Evolutionary conservation across 2,797 vertebrate species (phyloP), one percentile per base, ranked within the genome.

Genomic region (Masticophis lateralis): DNA sequence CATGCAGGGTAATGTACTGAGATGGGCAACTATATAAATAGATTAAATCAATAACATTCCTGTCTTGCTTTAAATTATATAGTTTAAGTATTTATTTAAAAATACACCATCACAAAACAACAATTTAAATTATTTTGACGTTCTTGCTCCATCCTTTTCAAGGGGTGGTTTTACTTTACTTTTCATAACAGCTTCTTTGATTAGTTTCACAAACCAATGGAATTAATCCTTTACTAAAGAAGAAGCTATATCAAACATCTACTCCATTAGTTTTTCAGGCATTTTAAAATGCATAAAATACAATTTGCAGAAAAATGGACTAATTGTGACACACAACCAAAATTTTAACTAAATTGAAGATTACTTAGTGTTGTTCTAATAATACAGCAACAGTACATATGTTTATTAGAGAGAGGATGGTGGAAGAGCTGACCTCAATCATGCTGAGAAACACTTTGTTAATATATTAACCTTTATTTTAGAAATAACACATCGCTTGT

Each of bases 401-500:
- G 32, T n/a, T 16, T 74, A 56, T 6, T 28, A 74, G 86, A 22
- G 3, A 79, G n/a, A 90, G 1, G 57, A 25, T 83, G 43, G 4
- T 12, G 43, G 20, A 83, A 56, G 12, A 32, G 37, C 56, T 79
- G 53, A 53, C 4, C 14, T n/a, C 59, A 1, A n/a, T 88, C 18
- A 25, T 11, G 55, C 43, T 79, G 20, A 83, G 9, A 16, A 92
- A 59, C 3, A 94, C 27, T 51, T 63, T 55, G 91, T 55, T 53
- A 59, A 6, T 1, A 27, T 1, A 53, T 59, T 32, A 11, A 88
- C 69, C 61, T 92, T 90, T 93, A 93, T 79, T 95, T 93, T 94
- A 93, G 63, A 89, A 28, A 60, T 88, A 91, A 87, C 74, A 86
- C 92, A 94, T 74, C 89, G 60, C 83, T 60, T 3, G 63, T 87